Evolutionary conservation across 64 coral and sea anemone species (phyloP).

Genomic region (Actinia equina): DNA sequence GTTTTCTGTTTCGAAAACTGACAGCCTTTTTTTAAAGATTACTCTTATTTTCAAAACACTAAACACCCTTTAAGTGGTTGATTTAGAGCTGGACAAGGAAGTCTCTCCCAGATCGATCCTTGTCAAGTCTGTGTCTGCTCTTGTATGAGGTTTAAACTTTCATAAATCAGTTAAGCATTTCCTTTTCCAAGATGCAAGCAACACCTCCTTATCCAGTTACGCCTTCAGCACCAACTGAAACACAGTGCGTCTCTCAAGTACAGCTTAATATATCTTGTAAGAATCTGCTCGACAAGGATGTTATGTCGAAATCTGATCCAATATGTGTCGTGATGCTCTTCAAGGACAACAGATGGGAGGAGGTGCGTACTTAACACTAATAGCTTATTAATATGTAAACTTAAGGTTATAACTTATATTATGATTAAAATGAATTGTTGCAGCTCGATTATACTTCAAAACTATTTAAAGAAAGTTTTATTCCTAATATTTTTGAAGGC

Average conservation of each 20-base stretch:
- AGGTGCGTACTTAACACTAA: slow-evolving; percentile 34
- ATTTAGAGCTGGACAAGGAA: background rate
- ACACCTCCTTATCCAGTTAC: background rate
- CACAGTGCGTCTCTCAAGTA: slow-evolving; percentile 79
- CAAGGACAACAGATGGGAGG: slow-evolving; percentile 63
- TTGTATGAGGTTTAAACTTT: background rate
- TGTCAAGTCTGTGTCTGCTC: background rate
- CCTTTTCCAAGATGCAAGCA: slow-evolving; percentile 30
- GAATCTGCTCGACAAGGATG: slow-evolving; percentile 82
- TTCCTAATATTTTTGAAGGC: too few species aligned
- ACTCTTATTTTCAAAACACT: background rate
- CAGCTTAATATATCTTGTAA: slow-evolving; percentile 92
- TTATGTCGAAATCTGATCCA: slow-evolving; percentile 94
- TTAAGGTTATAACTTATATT: background rate
- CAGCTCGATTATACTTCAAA: too few species aligned
- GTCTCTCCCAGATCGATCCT: background rate
- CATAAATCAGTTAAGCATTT: background rate
- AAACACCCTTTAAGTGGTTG: background rate
- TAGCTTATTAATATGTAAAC: background rate
- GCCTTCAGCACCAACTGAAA: background rate
- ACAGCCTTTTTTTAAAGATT: background rate
- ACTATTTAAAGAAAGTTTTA: too few species aligned
- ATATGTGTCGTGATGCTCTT: slow-evolving; percentile 73
- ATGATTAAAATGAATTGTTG: background rate
- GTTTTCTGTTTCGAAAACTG: background rate